Evolutionary conservation across 2,888 invertebrate genomes (phyloP).

Genomic region (Caenorhabditis sp.): DNA sequence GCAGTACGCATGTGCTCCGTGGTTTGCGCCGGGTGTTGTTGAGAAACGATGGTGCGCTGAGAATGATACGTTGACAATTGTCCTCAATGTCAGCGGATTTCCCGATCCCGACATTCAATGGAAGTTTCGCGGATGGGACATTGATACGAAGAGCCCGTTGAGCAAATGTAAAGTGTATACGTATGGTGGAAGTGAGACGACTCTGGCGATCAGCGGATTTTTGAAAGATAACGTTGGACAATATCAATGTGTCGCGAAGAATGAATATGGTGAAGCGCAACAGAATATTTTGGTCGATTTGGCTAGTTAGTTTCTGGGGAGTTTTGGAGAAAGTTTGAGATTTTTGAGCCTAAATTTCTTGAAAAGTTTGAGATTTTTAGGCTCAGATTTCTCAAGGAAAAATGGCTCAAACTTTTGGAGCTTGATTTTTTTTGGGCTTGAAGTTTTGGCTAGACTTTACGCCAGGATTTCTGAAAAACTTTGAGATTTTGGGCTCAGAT

Average conservation of each 20-base stretch:
- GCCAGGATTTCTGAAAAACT: no score
- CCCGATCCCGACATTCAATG: constrained; percentile 85
- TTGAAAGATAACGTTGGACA: constrained; percentile 82
- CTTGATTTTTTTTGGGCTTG: no score
- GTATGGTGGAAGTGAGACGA: constrained; percentile 67
- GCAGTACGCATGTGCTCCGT: constrained; percentile 72
- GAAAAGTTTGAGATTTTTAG: no score
- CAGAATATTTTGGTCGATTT: constrained; percentile 84
- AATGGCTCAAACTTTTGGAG: no score
- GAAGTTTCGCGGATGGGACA: constrained; percentile 64
- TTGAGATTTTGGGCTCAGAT: no score
- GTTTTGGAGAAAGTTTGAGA: no score
- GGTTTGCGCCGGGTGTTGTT: constrained; percentile 79
- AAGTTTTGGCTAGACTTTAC: no score
- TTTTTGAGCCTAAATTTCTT: no score
- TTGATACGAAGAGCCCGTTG: constrained; percentile 64
- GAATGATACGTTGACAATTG: constrained; percentile 86
- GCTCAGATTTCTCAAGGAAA: no score
- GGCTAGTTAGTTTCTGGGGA: constrained; percentile 54
- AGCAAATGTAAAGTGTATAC: constrained; percentile 63
- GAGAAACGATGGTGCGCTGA: constrained; percentile 87
- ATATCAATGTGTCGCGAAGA: constrained; percentile 91
- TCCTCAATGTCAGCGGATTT: constrained; percentile 94
- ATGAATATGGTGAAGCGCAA: constrained; percentile 90
- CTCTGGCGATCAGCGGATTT: constrained; percentile 72